Conservation (phyloP, 2,888 invertebrate species). For the Trichacis sp. region DNA sequence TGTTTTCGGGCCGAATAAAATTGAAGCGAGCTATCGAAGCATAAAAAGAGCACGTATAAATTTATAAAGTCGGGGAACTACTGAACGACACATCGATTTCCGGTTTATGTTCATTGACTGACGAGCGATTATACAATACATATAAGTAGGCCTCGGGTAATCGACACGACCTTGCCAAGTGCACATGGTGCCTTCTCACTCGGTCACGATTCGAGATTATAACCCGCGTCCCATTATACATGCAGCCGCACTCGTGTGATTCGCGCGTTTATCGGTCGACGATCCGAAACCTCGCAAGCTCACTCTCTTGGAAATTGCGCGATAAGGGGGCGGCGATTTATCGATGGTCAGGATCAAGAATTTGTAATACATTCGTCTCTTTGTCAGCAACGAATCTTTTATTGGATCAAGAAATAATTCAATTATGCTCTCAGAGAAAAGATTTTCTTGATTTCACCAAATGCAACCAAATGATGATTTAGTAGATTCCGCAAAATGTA, state of each 20-base stretch:
- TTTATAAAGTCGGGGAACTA: too few species aligned
- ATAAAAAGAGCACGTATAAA: too few species aligned
- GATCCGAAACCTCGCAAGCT: slow-evolving; percentile 17
- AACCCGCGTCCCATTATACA: slow-evolving; percentile 27
- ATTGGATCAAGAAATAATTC: too few species aligned
- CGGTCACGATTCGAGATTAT: slow-evolving; percentile 56
- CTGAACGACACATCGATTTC: slow-evolving; percentile 2
- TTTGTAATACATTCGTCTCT: too few species aligned
- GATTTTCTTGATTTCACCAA: too few species aligned
- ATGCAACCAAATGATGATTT: too few species aligned
- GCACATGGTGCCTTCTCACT: slow-evolving; percentile 40
- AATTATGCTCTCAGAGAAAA: too few species aligned
- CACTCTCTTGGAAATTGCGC: slow-evolving; percentile 14
- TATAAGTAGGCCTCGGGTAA: slow-evolving; percentile 42
- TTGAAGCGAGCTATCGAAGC: too few species aligned
- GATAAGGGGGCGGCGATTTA: slow-evolving; percentile 21
- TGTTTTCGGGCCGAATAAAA: too few species aligned
- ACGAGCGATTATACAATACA: slow-evolving; percentile 33
- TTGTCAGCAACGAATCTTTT: too few species aligned
- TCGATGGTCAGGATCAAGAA: slow-evolving; percentile 34
- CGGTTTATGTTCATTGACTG: slow-evolving; percentile 13
- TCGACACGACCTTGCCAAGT: slow-evolving; percentile 57
- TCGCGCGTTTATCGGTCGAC: slow-evolving; percentile 24
- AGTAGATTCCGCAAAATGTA: too few species aligned
- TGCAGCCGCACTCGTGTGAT: slow-evolving; percentile 16